Percentiles rank a stretch among this genome's conserved stretches.
phyloP scores from a whole-genome alignment of 2,113 vertebrate genomes.

The Cheilinus undulatus region DNA sequence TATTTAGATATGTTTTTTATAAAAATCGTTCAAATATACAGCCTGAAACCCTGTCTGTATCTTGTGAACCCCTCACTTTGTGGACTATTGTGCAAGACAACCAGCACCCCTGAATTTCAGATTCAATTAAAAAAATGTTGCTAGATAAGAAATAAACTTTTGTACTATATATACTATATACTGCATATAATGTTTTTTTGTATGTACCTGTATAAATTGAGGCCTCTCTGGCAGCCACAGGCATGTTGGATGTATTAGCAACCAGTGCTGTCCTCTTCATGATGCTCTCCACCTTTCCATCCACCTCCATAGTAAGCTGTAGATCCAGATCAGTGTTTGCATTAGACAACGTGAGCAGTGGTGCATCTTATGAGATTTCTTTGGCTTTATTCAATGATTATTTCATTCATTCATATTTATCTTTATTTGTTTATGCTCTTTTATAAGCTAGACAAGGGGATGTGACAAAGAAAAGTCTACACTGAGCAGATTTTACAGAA shows the following conservation, averaged over 20 bases:
- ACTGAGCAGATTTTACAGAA: not conserved
- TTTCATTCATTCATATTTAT: not conserved
- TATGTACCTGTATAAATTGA: conserved; percentile 94
- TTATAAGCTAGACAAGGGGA: not conserved
- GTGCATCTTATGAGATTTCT: not conserved
- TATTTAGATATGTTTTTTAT: too few relatives aligned
- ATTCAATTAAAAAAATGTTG: too few relatives aligned
- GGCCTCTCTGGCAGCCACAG: conserved; percentile 96
- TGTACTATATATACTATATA: too few relatives aligned
- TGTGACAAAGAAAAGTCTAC: not conserved
- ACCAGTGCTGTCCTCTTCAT: conserved; percentile 98
- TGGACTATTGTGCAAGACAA: too few relatives aligned
- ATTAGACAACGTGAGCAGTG: not conserved
- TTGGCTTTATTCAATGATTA: not conserved
- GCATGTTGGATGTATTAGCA: conserved; percentile 98
- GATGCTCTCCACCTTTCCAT: conserved; percentile 95
- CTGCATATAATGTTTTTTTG: not conserved
- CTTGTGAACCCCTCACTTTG: too few relatives aligned
- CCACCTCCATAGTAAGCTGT: conserved; percentile 96
- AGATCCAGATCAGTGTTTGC: conserved; percentile 6
- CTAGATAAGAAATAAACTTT: too few relatives aligned
- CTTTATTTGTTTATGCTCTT: not conserved
- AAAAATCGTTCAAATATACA: too few relatives aligned
- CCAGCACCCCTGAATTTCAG: too few relatives aligned
- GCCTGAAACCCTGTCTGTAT: too few relatives aligned